These are phyloP conservation scores for Siniperca chuatsi DNA, from an alignment of 2,113 vertebrate species.

Conservation along the genomic window DNA sequence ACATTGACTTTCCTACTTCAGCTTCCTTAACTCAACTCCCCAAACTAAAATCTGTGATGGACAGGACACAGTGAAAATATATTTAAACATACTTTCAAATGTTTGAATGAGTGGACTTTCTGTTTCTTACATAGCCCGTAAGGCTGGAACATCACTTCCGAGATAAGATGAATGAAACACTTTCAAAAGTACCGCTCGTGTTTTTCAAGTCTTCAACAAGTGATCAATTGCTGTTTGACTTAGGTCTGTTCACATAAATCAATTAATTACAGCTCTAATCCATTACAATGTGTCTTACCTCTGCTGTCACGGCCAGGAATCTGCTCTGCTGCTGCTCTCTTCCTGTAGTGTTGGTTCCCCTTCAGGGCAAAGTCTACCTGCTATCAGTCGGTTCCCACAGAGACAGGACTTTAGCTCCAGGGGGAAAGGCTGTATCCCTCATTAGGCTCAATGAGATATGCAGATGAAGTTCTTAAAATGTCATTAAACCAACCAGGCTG, in stretches of 20 bases:
- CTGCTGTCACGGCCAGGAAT: slow-evolving; percentile 36
- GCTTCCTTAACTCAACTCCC: not conserved
- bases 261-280: slow-evolving; percentile 19
- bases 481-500: slow-evolving; percentile 43
- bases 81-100: not conserved
- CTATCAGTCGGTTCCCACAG: slow-evolving; percentile 72
- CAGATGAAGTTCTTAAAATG: slow-evolving; percentile 62
- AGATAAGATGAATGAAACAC: not conserved
- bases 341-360: slow-evolving; percentile 57
- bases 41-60: not conserved
- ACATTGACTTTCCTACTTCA: not conserved
- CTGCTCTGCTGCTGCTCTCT: slow-evolving; percentile 30
- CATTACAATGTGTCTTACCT: slow-evolving; percentile 63
- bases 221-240: slow-evolving; percentile 21
- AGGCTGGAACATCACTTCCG: not conserved
- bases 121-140: not conserved
- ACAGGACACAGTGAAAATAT: not conserved
- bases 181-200: not conserved
- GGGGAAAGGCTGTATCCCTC: slow-evolving; percentile 57
- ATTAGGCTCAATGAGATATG: slow-evolving; percentile 67
- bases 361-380: slow-evolving; percentile 78
- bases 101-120: slow-evolving; percentile 15
- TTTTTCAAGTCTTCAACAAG: slow-evolving; percentile 17
- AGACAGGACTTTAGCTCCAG: slow-evolving; percentile 69
- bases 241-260: slow-evolving; percentile 30